These are phyloP conservation scores for Ptychoptera albimana DNA, from an alignment of 2,888 invertebrate species.

Conservation along the genomic window DNA sequence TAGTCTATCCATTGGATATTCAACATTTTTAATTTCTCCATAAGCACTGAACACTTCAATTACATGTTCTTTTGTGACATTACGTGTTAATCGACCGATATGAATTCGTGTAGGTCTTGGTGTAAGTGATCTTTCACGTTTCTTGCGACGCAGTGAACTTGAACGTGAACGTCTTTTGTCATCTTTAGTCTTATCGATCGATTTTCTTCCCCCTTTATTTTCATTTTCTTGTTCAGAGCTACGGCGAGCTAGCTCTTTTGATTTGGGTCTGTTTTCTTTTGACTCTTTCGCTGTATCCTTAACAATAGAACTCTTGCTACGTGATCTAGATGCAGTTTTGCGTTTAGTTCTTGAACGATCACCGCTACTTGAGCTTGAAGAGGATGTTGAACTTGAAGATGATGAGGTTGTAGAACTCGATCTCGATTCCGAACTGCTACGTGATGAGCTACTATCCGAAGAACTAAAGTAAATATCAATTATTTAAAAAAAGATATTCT, in stretches of 20 bases:
- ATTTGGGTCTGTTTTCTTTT: constrained; percentile 15
- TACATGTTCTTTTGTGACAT: constrained; percentile 82
- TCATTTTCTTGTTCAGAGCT: constrained; percentile 11
- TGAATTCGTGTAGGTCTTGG: constrained; percentile 89
- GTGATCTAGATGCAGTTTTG: constrained; percentile 31
- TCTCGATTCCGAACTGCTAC: constrained; percentile 59
- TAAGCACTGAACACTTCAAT: constrained; percentile 83
- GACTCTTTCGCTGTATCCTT: constrained; percentile 26
- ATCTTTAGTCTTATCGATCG: constrained; percentile 18
- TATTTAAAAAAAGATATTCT: neutral
- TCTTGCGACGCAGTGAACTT: constrained; percentile 40
- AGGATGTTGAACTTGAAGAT: constrained; percentile 41
- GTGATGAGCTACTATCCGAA: constrained; percentile 69
- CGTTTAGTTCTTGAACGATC: constrained; percentile 47
- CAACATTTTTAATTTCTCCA: constrained; percentile 72
- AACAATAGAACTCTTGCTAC: constrained; percentile 30
- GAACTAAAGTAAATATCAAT: constrained; percentile 34
- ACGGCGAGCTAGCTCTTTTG: constrained; percentile 7
- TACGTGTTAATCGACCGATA: constrained; percentile 80
- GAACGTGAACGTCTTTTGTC: constrained; percentile 31
- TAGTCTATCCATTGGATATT: constrained; percentile 75
- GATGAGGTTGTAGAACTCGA: constrained; percentile 52
- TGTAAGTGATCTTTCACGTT: constrained; percentile 72
- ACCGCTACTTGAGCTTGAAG: constrained; percentile 48
- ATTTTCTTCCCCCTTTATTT: constrained; percentile 11